Percentiles rank a stretch among this genome's conserved stretches.
These are phyloP conservation scores for Amniataba percoides DNA, from an alignment of 2,797 vertebrate species.

Conservation along the genomic window DNA sequence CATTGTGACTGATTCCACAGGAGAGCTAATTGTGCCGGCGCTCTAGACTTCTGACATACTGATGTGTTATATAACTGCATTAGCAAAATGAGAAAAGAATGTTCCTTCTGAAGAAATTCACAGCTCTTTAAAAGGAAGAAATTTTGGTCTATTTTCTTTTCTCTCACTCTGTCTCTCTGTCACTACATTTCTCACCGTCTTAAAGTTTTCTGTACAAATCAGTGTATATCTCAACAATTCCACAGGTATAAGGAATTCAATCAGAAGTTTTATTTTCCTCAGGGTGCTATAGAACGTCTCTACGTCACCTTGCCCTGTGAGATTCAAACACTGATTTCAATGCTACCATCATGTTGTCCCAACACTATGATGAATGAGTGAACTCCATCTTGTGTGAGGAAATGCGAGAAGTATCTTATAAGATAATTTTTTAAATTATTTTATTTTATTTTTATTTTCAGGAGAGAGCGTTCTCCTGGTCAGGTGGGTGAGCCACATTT, in stretches of 20 bases:
- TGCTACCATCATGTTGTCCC: conserved; percentile 3
- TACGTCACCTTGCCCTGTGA: neutral
- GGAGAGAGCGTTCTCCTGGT: neutral
- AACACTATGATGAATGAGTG: conserved; percentile 16
- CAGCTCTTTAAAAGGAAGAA: conserved; percentile 43
- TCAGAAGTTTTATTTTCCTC: conserved; percentile 8
- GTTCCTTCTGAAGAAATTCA: conserved; percentile 60
- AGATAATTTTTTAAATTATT: too few species aligned
- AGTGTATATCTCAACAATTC: conserved; percentile 19
- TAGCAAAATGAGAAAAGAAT: conserved; percentile 62
- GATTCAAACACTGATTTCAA: conserved; percentile 16
- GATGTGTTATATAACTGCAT: conserved; percentile 71
- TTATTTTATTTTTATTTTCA: too few species aligned
- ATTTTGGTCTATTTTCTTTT: conserved; percentile 20
- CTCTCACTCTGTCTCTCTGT: neutral
- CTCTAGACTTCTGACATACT: conserved; percentile 56
- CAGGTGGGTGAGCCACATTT: neutral
- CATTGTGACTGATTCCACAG: conserved; percentile 63
- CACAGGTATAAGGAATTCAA: conserved; percentile 7
- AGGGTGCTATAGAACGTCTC: neutral
- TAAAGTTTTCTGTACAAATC: conserved; percentile 29
- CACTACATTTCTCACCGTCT: conserved; percentile 22
- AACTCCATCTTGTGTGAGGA: conserved; percentile 14
- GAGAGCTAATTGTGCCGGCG: conserved; percentile 65
- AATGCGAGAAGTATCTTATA: neutral